Evolutionary conservation across 2,888 invertebrate species (phyloP).

Genomic region (Drosophila affinis): DNA sequence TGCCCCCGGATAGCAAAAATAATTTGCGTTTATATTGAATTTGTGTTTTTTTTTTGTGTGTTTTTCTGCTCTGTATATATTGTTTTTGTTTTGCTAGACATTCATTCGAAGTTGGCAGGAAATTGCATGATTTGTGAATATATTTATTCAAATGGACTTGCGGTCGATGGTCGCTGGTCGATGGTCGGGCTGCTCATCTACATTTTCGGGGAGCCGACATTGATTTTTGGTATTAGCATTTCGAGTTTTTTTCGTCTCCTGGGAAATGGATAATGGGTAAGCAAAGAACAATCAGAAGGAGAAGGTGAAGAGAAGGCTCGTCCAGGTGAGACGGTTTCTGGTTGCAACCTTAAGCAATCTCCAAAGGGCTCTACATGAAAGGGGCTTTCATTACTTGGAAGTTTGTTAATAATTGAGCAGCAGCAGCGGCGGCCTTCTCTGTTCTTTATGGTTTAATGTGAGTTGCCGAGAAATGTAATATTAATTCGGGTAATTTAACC

Average conservation of each 20-base stretch:
- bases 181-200: slow-evolving; percentile 5
- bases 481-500: slow-evolving; percentile 24
- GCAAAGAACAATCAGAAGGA: not conserved
- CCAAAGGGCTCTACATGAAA: not conserved
- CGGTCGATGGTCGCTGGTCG: slow-evolving; percentile 16
- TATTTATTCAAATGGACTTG: slow-evolving; percentile 64
- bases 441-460: slow-evolving; percentile 11
- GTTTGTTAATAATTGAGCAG: not conserved
- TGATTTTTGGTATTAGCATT: slow-evolving; percentile 49
- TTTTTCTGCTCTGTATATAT: slow-evolving; percentile 7
- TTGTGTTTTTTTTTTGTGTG: slow-evolving; percentile 13
- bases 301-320: not conserved
- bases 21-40: slow-evolving; percentile 75
- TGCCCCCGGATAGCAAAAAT: slow-evolving; percentile 44
- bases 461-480: not conserved
- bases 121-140: slow-evolving; percentile 65
- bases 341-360: not conserved
- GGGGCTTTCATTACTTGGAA: not conserved
- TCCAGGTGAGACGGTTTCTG: not conserved
- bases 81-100: slow-evolving; percentile 20
- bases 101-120: slow-evolving; percentile 28
- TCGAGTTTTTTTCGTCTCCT: slow-evolving; percentile 13
- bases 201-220: slow-evolving; percentile 38
- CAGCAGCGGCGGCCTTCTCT: not conserved
- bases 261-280: slow-evolving; percentile 18